Percentiles rank a stretch among this genome's conserved stretches.
phyloP scores from a whole-genome alignment of 2,888 invertebrate genomes.

The Cremastobaeus sp. region DNA sequence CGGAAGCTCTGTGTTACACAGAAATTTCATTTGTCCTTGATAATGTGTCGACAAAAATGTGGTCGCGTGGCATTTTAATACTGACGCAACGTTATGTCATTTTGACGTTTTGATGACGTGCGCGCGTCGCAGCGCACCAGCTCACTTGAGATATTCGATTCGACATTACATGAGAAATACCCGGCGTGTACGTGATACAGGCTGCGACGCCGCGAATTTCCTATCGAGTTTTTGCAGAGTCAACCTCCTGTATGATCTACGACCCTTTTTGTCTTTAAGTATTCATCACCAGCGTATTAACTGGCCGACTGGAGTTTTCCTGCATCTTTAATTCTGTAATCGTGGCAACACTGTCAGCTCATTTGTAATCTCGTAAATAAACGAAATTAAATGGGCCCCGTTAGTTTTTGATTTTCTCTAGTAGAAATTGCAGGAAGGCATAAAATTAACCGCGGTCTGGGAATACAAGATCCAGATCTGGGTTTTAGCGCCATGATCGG shows the following conservation, averaged over 20 bases:
- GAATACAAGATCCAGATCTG: too few species aligned
- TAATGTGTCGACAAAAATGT: conserved; percentile 34
- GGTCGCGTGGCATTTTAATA: conserved; percentile 40
- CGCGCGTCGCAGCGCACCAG: conserved; percentile 17
- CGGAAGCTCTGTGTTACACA: too few species aligned
- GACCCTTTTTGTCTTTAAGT: not conserved
- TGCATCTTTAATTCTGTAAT: too few species aligned
- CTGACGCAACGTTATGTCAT: conserved; percentile 47
- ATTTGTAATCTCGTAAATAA: too few species aligned
- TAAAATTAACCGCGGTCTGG: too few species aligned
- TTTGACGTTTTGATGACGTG: conserved; percentile 52
- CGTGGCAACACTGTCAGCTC: too few species aligned
- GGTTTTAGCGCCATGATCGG: too few species aligned
- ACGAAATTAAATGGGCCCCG: too few species aligned
- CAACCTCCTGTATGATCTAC: conserved; percentile 15
- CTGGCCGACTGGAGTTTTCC: too few species aligned
- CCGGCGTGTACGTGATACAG: conserved; percentile 36
- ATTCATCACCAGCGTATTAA: too few species aligned
- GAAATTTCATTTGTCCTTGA: conserved; percentile 19
- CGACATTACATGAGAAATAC: conserved; percentile 52
- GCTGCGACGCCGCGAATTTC: conserved; percentile 29
- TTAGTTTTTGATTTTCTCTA: too few species aligned
- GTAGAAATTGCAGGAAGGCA: too few species aligned
- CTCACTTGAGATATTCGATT: conserved; percentile 54
- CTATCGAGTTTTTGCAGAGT: conserved; percentile 4